phyloP scores from a whole-genome alignment of 2,888 invertebrate species.

The Phasia obesa region DNA sequence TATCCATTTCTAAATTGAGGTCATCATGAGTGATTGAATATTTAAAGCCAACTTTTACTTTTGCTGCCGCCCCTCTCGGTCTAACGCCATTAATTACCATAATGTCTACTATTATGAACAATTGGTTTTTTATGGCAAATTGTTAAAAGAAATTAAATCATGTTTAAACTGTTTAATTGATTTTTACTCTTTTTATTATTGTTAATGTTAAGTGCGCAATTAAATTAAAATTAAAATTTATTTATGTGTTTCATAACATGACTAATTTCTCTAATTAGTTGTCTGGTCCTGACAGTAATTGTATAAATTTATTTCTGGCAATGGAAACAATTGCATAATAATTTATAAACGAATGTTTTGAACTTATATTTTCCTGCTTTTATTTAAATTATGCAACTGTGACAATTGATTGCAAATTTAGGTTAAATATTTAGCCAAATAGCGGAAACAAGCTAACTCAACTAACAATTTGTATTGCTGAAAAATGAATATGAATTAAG shows the following conservation, averaged over 20 bases:
- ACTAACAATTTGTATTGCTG: no score
- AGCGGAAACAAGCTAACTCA: background rate
- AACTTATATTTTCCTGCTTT: background rate
- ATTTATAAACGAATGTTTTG: no score
- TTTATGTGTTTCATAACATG: background rate
- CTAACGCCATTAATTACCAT: background rate
- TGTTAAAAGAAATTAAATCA: conserved; percentile 11
- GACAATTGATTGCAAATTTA: background rate
- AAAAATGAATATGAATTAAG: no score
- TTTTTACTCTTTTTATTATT: conserved; percentile 16
- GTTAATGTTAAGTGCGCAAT: conserved; percentile 11
- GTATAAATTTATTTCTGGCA: conserved; percentile 24
- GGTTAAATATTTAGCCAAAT: background rate
- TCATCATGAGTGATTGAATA: conserved; percentile 29
- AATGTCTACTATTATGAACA: background rate
- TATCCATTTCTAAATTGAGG: conserved; percentile 38
- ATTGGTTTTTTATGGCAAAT: background rate
- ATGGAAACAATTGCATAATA: conserved; percentile 16
- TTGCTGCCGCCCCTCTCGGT: background rate
- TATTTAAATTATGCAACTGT: conserved; percentile 11
- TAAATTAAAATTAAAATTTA: conserved; percentile 6
- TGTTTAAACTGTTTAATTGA: background rate
- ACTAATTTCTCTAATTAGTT: conserved; percentile 38
- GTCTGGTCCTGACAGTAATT: conserved; percentile 25
- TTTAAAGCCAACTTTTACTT: conserved; percentile 52